Evolutionary conservation across 2,888 invertebrate species (phyloP), one percentile per base, ranked within the genome.

Genomic region (Steinernema carpocapsae): DNA sequence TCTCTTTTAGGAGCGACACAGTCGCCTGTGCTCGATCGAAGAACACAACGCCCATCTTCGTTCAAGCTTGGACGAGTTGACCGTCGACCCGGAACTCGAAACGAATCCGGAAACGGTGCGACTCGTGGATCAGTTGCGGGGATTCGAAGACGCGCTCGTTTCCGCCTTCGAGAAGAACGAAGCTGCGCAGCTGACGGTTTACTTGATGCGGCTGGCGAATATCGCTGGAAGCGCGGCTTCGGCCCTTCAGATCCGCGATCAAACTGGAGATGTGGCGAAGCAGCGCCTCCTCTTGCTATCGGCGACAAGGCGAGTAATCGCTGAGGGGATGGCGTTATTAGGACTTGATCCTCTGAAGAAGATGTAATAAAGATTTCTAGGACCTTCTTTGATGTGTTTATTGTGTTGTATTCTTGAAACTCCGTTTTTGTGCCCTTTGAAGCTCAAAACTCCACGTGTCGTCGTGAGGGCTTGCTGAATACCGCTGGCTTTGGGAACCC

Each of bases 261-360:
- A 72, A 24, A 45, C 76, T 59, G 71, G 77, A 6, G 72, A 75
- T 74, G 42, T 79, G 1, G 85, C 86, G 0, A 72, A 80, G n/a
- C 82, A 82, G 3, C 81, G 86, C 29, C 77, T 86, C 29, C 75
- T 86, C 10, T 74, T 86, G 7, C 79, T 86, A 46, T 76, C 79
- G 4, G 79, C 84, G 3, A 79, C 83, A 4, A 81, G 82, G 10
- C 77, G 78, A n/a, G 83, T 85, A 1, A 76, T 86, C 22, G 77
- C 78, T 42, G 81, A 86, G 45, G 83, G 84, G n/a, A 81, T 86
- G 76, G 70, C 32, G 1, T 64, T 86, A 43, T 75, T 86, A 10
- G 86, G 86, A 17, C 77, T 86, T 45, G 70, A 75, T 2, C 83
- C 86, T 19, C 73, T 83, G 19, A 73, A 77, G 17, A 71, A 73